phyloP scores from a whole-genome alignment of 1,140 invertebrate species.

The Planococcus citri region DNA sequence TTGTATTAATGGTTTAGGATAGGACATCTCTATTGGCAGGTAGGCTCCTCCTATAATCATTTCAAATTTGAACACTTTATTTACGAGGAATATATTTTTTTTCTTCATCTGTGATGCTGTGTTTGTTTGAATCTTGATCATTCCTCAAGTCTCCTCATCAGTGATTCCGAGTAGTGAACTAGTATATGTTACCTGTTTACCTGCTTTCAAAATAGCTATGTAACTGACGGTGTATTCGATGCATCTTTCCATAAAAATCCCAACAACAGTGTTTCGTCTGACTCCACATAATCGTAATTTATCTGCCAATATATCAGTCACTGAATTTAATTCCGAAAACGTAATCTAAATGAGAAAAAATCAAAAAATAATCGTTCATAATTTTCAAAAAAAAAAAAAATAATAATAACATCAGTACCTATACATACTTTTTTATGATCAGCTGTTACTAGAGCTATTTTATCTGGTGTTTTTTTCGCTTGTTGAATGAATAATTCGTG shows the following conservation, averaged over 20 bases:
- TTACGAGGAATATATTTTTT: not conserved
- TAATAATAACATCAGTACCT: no score
- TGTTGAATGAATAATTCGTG: constrained; percentile 29
- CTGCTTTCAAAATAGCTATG: constrained; percentile 40
- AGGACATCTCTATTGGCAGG: constrained; percentile 38
- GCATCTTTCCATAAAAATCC: constrained; percentile 37
- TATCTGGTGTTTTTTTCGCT: constrained; percentile 26
- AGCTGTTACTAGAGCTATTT: constrained; percentile 26
- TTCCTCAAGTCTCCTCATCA: no score
- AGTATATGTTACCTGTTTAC: no score
- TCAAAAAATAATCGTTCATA: not conserved
- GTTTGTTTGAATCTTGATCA: no score
- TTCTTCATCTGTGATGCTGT: no score
- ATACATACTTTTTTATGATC: constrained; percentile 23
- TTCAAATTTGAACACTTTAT: no score
- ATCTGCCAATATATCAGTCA: constrained; percentile 27
- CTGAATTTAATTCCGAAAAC: constrained; percentile 27
- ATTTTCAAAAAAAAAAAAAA: no score
- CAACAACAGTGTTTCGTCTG: constrained; percentile 30
- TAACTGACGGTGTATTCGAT: constrained; percentile 36
- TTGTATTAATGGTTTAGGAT: constrained; percentile 32
- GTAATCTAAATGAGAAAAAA: constrained; percentile 25
- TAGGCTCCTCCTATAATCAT: constrained; percentile 25
- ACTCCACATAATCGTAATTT: constrained; percentile 26
- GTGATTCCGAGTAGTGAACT: no score